phyloP scores from a whole-genome alignment of 2,797 vertebrate species.

The Odontamblyopus lacepedii region DNA sequence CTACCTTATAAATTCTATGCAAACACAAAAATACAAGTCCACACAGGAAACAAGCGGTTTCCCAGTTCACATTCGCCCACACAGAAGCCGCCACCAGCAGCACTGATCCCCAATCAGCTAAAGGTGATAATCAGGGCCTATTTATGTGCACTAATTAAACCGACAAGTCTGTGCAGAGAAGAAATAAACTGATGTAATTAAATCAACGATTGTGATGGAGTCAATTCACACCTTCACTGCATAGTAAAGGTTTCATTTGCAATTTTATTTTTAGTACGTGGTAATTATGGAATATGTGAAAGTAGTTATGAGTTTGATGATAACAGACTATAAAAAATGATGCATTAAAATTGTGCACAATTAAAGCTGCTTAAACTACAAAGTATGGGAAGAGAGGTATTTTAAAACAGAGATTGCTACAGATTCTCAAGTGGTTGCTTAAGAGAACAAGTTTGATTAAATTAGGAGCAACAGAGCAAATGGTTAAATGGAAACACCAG shows the following conservation, averaged over 20 bases:
- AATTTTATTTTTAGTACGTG: slow-evolving; percentile 34
- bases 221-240: slow-evolving; percentile 12
- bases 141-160: slow-evolving; percentile 30
- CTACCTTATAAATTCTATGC: too few relatives aligned
- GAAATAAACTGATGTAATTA: slow-evolving; percentile 44
- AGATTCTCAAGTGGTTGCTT: neutral
- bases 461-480: too few relatives aligned
- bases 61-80: slow-evolving; percentile 15
- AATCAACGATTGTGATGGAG: slow-evolving; percentile 4
- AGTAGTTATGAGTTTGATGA: slow-evolving; percentile 9
- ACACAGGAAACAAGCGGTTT: neutral
- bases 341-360: neutral
- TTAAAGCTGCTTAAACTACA: neutral
- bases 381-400: too few relatives aligned
- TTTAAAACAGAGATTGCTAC: too few relatives aligned
- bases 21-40: neutral
- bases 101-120: slow-evolving; percentile 13
- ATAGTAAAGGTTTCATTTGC: neutral
- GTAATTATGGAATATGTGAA: slow-evolving; percentile 34
- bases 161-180: slow-evolving; percentile 33
- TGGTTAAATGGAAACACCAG: neutral
- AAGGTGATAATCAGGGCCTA: slow-evolving; percentile 21
- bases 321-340: too few relatives aligned
- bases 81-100: neutral
- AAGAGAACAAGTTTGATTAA: too few relatives aligned